Evolutionary conservation across 2,888 invertebrate genomes (phyloP).

Genomic region (Mythimna pallens): DNA sequence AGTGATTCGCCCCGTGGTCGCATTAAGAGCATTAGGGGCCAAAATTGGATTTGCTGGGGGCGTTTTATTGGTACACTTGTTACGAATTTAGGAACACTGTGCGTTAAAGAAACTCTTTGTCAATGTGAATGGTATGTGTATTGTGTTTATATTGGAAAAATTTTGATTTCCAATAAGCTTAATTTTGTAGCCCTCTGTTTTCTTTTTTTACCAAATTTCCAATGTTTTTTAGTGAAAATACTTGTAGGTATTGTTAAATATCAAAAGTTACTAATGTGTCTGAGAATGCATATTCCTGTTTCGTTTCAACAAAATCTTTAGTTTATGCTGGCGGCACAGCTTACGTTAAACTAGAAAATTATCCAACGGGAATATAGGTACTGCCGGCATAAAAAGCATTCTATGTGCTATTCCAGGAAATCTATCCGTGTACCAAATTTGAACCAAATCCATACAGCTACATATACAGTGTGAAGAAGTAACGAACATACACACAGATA

Average conservation of each 20-base stretch:
- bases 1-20: constrained; percentile 90
- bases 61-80: constrained; percentile 90
- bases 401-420: too few species aligned
- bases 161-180: constrained; percentile 44
- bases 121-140: constrained; percentile 66
- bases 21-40: constrained; percentile 89
- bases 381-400: too few species aligned
- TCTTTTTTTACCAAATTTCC: not conserved
- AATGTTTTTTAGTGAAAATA: not conserved
- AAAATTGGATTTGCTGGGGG: constrained; percentile 89
- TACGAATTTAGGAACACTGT: constrained; percentile 83
- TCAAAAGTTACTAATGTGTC: not conserved
- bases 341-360: too few species aligned
- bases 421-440: too few species aligned
- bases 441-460: too few species aligned
- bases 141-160: constrained; percentile 57
- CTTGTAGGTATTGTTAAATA: not conserved
- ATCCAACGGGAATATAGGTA: too few species aligned
- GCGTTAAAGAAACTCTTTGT: constrained; percentile 81
- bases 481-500: too few species aligned
- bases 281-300: too few species aligned
- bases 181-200: constrained; percentile 9
- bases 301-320: too few species aligned
- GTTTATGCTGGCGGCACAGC: too few species aligned
- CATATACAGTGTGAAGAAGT: too few species aligned